Conservation (phyloP, 2,888 invertebrate genomes). For the Automeris io region DNA sequence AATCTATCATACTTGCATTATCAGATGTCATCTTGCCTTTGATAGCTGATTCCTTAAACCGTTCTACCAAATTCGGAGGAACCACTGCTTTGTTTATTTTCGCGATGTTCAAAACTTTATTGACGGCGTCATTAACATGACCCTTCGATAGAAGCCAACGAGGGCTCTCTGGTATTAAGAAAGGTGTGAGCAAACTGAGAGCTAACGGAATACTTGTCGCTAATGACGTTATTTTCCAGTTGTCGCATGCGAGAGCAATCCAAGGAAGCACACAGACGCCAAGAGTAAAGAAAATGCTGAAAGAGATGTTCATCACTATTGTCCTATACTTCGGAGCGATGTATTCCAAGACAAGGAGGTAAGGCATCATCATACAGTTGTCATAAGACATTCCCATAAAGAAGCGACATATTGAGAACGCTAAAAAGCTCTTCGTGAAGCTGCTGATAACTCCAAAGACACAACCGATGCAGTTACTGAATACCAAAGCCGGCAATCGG, state of each 20-base stretch:
- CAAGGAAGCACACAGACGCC: slow-evolving; percentile 41
- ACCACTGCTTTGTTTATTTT: slow-evolving; percentile 41
- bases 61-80: slow-evolving; percentile 32
- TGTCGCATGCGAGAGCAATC: slow-evolving; percentile 46
- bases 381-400: slow-evolving; percentile 56
- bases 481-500: slow-evolving; percentile 42
- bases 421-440: slow-evolving; percentile 33
- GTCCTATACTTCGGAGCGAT: slow-evolving; percentile 53
- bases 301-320: slow-evolving; percentile 45
- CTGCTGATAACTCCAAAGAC: slow-evolving; percentile 38
- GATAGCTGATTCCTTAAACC: slow-evolving; percentile 29
- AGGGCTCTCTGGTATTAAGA: slow-evolving; percentile 54
- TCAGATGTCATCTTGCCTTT: slow-evolving; percentile 15
- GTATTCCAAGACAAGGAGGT: slow-evolving; percentile 48
- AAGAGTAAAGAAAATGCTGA: slow-evolving; percentile 41
- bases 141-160: slow-evolving; percentile 52
- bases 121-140: slow-evolving; percentile 40
- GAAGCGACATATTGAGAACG: slow-evolving; percentile 45
- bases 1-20: slow-evolving; percentile 26
- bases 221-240: slow-evolving; percentile 48
- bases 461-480: slow-evolving; percentile 44
- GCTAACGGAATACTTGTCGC: slow-evolving; percentile 48
- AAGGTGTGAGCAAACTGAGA: slow-evolving; percentile 36
- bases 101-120: slow-evolving; percentile 37
- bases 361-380: slow-evolving; percentile 55